phyloP scores from a whole-genome alignment of 2,113 vertebrate species.

The Empidonax traillii region DNA sequence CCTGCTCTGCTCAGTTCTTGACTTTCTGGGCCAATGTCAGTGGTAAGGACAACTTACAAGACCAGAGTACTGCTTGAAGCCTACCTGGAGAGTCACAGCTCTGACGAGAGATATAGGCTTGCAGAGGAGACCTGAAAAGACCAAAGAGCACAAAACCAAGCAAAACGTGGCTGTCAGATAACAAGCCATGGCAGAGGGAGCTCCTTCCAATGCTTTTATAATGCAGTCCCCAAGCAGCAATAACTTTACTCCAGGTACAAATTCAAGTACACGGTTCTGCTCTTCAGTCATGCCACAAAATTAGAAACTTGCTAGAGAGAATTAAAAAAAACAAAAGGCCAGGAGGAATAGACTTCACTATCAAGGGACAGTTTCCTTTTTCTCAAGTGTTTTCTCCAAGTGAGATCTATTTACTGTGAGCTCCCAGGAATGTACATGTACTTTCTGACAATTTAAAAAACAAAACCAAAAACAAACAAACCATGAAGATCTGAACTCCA shows the following conservation, averaged over 20 bases:
- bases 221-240: rapidly evolving
- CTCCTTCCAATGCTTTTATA: not conserved
- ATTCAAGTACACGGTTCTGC: rapidly evolving
- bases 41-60: not conserved
- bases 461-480: not conserved
- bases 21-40: not conserved
- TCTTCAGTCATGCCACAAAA: not conserved
- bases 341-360: not conserved
- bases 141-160: not conserved
- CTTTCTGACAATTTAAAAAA: not conserved
- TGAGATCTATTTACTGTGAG: not conserved
- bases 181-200: not conserved
- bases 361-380: not conserved
- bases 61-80: not conserved
- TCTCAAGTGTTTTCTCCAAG: not conserved
- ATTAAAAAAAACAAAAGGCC: not conserved
- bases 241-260: not conserved
- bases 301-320: not conserved
- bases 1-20: not conserved
- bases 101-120: not conserved
- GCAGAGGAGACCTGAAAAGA: not conserved
- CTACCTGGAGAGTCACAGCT: not conserved
- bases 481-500: not conserved
- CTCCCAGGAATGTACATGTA: rapidly evolving
- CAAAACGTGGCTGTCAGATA: rapidly evolving